These are phyloP conservation scores for Catharus ustulatus DNA, from an alignment of 2,797 vertebrate species.

Conservation along the genomic window DNA sequence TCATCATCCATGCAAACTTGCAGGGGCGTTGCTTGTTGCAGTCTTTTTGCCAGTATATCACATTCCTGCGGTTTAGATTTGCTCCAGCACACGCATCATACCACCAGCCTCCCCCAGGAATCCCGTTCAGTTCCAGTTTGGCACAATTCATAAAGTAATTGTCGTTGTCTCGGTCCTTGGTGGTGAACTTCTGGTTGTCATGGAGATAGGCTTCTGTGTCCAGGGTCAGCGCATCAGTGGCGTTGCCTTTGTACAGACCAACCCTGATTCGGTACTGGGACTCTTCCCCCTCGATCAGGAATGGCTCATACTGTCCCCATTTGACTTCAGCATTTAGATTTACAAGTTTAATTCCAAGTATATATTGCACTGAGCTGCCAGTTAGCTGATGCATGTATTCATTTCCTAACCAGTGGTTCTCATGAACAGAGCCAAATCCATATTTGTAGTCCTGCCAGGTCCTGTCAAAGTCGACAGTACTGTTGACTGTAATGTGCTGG, in stretches of 20 bases:
- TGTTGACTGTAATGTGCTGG: slow-evolving; percentile 87
- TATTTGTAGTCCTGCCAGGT: slow-evolving; percentile 85
- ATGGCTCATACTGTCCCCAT: slow-evolving; percentile 81
- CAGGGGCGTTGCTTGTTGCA: slow-evolving; percentile 83
- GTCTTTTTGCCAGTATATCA: slow-evolving; percentile 89
- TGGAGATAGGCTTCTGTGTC: slow-evolving; percentile 90
- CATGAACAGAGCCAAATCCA: slow-evolving; percentile 80
- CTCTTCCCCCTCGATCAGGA: slow-evolving; percentile 81
- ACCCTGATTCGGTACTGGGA: slow-evolving; percentile 82
- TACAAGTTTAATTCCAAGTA: slow-evolving; percentile 86
- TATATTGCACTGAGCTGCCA: slow-evolving; percentile 72
- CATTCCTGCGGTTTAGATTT: slow-evolving; percentile 86
- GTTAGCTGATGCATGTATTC: slow-evolving; percentile 84
- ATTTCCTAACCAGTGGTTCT: slow-evolving; percentile 89
- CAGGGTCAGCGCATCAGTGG: slow-evolving; percentile 83
- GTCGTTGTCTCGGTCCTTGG: slow-evolving; percentile 87
- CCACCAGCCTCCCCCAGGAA: slow-evolving; percentile 87
- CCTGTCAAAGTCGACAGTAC: slow-evolving; percentile 84
- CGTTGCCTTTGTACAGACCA: slow-evolving; percentile 84
- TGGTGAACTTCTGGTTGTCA: slow-evolving; percentile 89
- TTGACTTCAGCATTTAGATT: slow-evolving; percentile 80
- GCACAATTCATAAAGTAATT: slow-evolving; percentile 88
- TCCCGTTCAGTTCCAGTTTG: slow-evolving; percentile 81
- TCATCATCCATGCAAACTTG: slow-evolving; percentile 89
- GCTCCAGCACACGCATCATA: slow-evolving; percentile 85